Base-by-base conservation (phyloP, 2,888 invertebrate species). In the Subacronicta megacephala region DNA sequence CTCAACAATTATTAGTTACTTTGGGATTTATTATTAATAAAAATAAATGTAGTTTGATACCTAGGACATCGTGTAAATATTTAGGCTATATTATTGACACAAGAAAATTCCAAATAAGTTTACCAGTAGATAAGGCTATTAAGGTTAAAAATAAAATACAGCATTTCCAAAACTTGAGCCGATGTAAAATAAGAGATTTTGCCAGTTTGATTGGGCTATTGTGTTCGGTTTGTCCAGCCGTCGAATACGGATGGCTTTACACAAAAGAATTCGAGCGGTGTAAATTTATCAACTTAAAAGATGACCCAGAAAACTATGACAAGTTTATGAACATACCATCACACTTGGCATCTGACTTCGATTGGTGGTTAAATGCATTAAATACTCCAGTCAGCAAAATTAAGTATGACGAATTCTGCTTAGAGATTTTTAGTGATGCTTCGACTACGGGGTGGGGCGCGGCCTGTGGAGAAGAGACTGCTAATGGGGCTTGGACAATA, bases 351-450 rank as follows among this genome's bases (percentile, higher is more conserved):
- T 4, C 20, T 4, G 20, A 20, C 7, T 20, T 20, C 33, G 9
- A 49, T 4, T 59, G 59, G 59, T 59, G 59, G 41, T 15, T 31
- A 7, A 36, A 26, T 1, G 20, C 20, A 13, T 26, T 51, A 26
- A 12, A 36, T 7, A 17, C 20, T 1, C 18, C 58, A 6, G 13
- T 33, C 9, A 18, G 20, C 17, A 41, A 6, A 13, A 54, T 54
- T 12, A 23, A n/a, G 5, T 1, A 41, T 2, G 12, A 54, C 7
- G 17, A 7, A 0, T 54, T 17, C 35, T 5, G 5, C 4, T 4
- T 49, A 10, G 49, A 53, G 18, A 59, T 59, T 7, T 53, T 38
- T 43, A 44, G 43, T 15, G 58, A 59, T 13, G 52, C 58, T 35
- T 59, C 56, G 20, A 35, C 31, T 3, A 50, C 44, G 31, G 55